These are phyloP conservation scores for Folsomia manolachei DNA, from an alignment of 2,888 invertebrate genomes.

Conservation along the genomic window DNA sequence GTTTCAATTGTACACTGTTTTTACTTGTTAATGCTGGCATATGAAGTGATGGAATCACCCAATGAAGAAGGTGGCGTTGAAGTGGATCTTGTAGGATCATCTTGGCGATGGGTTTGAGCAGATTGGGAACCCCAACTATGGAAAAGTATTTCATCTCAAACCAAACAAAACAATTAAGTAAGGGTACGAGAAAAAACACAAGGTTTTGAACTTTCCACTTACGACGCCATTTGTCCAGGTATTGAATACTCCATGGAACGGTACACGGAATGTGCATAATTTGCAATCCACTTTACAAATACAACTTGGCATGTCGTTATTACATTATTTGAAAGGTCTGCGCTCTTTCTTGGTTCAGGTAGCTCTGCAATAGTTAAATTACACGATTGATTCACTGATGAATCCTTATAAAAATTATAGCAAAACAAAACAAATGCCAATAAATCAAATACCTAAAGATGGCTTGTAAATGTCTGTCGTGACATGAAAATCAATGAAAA, in stretches of 20 bases:
- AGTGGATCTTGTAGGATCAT: slow-evolving; percentile 34
- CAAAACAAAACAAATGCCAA: no score
- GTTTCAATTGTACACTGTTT: no score
- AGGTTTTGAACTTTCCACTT: neutral
- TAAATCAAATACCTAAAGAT: slow-evolving; percentile 67
- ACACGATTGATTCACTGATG: no score
- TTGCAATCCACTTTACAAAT: slow-evolving; percentile 81
- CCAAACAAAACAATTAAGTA: neutral
- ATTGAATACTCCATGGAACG: slow-evolving; percentile 38
- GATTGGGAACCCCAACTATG: slow-evolving; percentile 27
- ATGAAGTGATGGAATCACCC: slow-evolving; percentile 45
- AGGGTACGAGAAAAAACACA: neutral
- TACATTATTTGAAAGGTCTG: slow-evolving; percentile 55
- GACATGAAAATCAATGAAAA: slow-evolving; percentile 67
- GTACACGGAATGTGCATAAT: slow-evolving; percentile 68
- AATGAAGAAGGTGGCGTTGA: slow-evolving; percentile 43
- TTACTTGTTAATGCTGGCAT: slow-evolving; percentile 42
- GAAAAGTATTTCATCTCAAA: neutral
- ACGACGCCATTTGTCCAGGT: neutral
- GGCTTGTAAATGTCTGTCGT: slow-evolving; percentile 79
- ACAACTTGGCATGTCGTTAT: slow-evolving; percentile 74
- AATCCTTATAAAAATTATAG: no score
- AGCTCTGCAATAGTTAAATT: slow-evolving; percentile 66
- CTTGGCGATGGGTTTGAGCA: slow-evolving; percentile 28
- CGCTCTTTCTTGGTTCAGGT: slow-evolving; percentile 59